Evolutionary conservation across 2,113 vertebrate genomes (phyloP).

Genomic region (Anguilla japonica): DNA sequence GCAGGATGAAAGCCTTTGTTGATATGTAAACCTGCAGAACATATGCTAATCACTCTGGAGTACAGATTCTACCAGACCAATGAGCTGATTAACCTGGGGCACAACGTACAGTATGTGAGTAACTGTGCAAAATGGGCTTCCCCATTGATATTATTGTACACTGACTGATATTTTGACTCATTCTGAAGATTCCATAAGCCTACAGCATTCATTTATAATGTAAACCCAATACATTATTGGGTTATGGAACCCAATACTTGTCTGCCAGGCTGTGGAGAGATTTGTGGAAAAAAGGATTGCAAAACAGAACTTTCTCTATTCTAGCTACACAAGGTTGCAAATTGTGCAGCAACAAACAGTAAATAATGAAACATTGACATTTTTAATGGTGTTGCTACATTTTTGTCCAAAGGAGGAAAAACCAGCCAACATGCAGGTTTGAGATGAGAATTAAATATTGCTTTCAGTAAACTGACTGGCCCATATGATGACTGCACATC

Average conservation of each 20-base stretch:
- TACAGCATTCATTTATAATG: slow-evolving; percentile 9
- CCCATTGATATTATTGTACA: slow-evolving; percentile 25
- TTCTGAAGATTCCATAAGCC: slow-evolving; percentile 5
- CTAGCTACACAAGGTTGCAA: background rate
- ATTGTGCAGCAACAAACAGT: background rate
- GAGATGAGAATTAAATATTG: background rate
- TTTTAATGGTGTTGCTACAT: background rate
- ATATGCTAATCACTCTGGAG: slow-evolving; percentile 51
- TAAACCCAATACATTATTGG: background rate
- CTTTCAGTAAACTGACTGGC: background rate
- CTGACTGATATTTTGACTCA: slow-evolving; percentile 19
- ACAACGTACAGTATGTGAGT: background rate
- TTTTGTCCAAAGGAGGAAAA: background rate
- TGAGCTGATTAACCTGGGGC: slow-evolving; percentile 50
- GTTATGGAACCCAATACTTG: background rate
- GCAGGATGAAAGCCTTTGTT: background rate
- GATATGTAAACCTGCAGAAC: background rate
- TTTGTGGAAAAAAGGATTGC: background rate
- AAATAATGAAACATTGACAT: background rate
- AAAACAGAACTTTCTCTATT: background rate
- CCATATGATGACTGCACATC: background rate
- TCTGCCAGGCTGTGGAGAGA: background rate
- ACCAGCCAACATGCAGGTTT: background rate
- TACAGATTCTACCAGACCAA: slow-evolving; percentile 46
- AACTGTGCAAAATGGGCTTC: slow-evolving; percentile 25